Percentiles rank a stretch among this genome's conserved stretches.
phyloP scores from a whole-genome alignment of 2,113 vertebrate species.

The Ranitomeya imitator region DNA sequence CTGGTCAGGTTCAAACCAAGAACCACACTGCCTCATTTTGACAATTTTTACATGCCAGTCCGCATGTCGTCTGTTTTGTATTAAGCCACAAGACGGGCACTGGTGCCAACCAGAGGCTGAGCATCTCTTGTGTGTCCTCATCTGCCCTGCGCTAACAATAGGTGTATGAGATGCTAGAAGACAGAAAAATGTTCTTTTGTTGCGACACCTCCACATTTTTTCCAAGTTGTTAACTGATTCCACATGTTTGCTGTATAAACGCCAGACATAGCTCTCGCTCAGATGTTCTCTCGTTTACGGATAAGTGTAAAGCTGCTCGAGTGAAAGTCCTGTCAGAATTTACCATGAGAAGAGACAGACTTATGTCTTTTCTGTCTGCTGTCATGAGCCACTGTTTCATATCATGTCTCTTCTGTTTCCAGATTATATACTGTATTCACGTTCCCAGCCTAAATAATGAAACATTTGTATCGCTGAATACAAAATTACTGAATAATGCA shows the following conservation, averaged over 20 bases:
- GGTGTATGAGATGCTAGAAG: neutral
- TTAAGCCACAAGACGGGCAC: neutral
- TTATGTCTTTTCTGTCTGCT: too few species aligned
- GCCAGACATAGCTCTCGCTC: neutral
- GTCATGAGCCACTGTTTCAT: too few species aligned
- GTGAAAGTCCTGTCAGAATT: neutral
- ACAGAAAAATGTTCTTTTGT: conserved; percentile 9
- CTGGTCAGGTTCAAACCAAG: neutral
- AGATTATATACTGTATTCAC: too few species aligned
- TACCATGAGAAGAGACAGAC: neutral
- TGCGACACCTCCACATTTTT: conserved; percentile 14
- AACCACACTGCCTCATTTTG: neutral
- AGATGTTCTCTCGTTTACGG: neutral
- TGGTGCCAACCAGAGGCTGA: neutral
- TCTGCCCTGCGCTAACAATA: conserved; percentile 3
- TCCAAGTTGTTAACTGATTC: conserved; percentile 1
- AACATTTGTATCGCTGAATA: too few species aligned
- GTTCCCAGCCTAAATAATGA: too few species aligned
- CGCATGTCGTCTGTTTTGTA: neutral
- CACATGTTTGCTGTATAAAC: neutral
- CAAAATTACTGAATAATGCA: too few species aligned
- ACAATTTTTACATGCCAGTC: neutral
- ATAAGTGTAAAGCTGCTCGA: neutral
- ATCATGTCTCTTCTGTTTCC: too few species aligned
- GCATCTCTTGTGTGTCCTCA: neutral